Base-by-base conservation (phyloP, 2,888 invertebrate genomes). In the Mechanitis messenoides region DNA sequence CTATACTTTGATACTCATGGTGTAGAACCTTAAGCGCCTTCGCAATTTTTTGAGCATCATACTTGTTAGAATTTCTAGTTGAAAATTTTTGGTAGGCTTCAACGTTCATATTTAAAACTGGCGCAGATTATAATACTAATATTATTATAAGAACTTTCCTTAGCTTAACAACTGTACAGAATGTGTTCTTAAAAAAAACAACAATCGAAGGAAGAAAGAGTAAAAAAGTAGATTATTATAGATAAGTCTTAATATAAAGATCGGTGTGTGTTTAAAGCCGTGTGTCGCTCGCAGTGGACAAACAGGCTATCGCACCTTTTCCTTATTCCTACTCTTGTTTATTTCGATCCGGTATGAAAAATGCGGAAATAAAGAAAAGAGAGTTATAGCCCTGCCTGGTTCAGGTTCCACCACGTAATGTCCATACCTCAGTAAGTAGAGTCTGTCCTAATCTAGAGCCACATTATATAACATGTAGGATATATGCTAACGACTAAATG, bases 291-390 rank as follows among this genome's bases (percentile, higher is more conserved):
- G 45, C 56, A 64, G 63, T 56, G 56, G 60, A 61, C 56, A 59
- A 55, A 65, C 62, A 60, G 31, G 45, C 62, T 61, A 62, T 61
- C 65, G 45, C 58, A 55, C 63, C 67, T 67, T 64, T 68, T 68
- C 65, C 67, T 63, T 60, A 61, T 64, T 65, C 67, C 63, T 62
- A 57, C 53, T 59, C 56, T 33, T 35, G n/a, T 31, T 46, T 54
- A 59, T 61, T 50, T 58, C 33, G 61, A 60, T 59, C 66, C 62
- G 62, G 47, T 64, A 64, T 20, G 58, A 63, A 66, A 68, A 66
- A 66, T 66, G 67, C 67, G 67, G 67, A 68, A 68, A 28, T 31
- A 31, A 54, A 33, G 31, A 61, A 56, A 38, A 38, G 63, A 62
- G 60, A 64, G 66, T 65, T 67, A 65, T 61, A 53, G 60, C 56